Percentiles rank a stretch among this genome's conserved stretches.
Conservation (phyloP, 2,113 vertebrate genomes). For the Notothenia coriiceps region DNA sequence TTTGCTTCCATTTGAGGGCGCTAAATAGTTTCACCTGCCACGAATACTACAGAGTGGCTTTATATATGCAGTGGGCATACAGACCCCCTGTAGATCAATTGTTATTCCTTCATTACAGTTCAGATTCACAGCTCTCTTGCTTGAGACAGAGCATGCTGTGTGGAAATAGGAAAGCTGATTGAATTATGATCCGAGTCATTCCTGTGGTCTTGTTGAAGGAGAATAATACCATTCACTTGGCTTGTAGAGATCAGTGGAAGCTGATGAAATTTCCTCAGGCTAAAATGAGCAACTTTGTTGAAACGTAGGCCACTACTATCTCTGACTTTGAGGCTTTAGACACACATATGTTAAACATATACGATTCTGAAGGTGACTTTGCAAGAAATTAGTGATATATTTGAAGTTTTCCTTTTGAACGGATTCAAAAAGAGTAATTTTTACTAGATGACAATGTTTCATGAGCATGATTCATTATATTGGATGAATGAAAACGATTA, state of each 20-base stretch:
- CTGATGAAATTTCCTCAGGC: conserved; percentile 37
- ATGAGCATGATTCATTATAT: not conserved
- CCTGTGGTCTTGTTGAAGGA: conserved; percentile 45
- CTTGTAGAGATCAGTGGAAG: conserved; percentile 35
- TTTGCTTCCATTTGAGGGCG: not conserved
- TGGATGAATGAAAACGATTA: not conserved
- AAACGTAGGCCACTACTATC: conserved; percentile 8
- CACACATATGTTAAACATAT: not conserved
- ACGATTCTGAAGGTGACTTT: not conserved
- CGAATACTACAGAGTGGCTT: not conserved
- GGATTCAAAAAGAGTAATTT: not conserved
- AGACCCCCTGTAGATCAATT: not conserved
- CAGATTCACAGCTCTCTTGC: conserved; percentile 7
- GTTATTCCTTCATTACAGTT: not conserved
- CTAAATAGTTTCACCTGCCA: too few species aligned
- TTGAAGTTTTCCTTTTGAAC: conserved; percentile 5
- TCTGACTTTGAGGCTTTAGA: not conserved
- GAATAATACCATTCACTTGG: conserved; percentile 21
- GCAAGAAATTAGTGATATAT: not conserved
- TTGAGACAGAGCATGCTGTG: not conserved
- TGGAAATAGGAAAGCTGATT: conserved; percentile 7
- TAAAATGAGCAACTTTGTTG: conserved; percentile 1
- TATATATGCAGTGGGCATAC: not conserved
- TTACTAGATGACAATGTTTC: not conserved
- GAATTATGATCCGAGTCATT: conserved; percentile 38